A percentile compares a stretch with the other conserved stretches of the same genome.
These are phyloP conservation scores for Tetranychus cinnabarinus DNA, from an alignment of 1,140 invertebrate species.

Conservation along the genomic window DNA sequence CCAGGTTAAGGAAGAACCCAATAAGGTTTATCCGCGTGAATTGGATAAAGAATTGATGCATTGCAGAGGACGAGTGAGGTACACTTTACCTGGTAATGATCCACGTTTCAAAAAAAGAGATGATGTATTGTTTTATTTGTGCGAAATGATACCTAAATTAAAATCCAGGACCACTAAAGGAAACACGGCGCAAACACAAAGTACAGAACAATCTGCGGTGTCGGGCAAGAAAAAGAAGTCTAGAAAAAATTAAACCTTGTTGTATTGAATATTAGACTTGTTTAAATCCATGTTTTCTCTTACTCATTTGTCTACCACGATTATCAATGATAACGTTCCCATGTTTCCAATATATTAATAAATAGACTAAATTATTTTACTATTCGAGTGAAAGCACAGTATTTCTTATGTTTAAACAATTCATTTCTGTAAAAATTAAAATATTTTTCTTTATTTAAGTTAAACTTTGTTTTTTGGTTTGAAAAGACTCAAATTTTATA, in stretches of 20 bases:
- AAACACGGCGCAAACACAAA: background rate
- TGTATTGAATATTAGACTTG: too few species aligned
- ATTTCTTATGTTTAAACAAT: too few species aligned
- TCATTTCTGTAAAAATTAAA: too few species aligned
- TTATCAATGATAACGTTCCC: too few species aligned
- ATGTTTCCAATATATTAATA: too few species aligned
- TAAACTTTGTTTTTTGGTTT: too few species aligned
- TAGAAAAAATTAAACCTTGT: background rate
- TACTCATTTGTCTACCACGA: too few species aligned
- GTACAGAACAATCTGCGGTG: background rate
- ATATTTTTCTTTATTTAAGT: too few species aligned
- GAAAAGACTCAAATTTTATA: too few species aligned
- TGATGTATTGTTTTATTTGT: slow-evolving; percentile 42
- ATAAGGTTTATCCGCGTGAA: slow-evolving; percentile 79
- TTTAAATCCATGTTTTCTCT: too few species aligned
- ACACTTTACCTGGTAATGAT: background rate
- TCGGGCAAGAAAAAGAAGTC: background rate
- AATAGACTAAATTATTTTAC: too few species aligned
- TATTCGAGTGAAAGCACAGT: too few species aligned
- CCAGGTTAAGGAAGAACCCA: slow-evolving; percentile 58
- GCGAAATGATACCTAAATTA: slow-evolving; percentile 69
- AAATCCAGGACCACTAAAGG: slow-evolving; percentile 39
- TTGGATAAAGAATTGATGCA: slow-evolving; percentile 53
- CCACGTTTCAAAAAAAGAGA: slow-evolving; percentile 5
- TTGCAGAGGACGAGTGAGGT: slow-evolving; percentile 48